Conservation (phyloP, 2,797 vertebrate genomes). For the Mus spretus region DNA sequence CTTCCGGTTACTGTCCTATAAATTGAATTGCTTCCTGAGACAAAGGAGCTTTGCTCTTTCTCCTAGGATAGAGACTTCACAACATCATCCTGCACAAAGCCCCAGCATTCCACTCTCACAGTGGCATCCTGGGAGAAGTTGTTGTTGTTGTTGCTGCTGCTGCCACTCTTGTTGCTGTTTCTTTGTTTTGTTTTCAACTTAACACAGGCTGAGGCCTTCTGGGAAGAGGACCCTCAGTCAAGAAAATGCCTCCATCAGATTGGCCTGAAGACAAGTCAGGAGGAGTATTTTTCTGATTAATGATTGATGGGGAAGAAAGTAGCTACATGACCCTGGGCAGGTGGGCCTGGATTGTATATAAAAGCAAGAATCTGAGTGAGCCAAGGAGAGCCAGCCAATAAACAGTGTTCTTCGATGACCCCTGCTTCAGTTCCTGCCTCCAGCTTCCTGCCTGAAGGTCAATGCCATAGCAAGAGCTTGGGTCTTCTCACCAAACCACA, state of each 20-base stretch:
- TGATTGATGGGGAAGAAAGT: neutral
- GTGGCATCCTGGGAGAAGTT: neutral
- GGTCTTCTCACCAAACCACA: neutral
- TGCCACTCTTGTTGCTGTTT: neutral
- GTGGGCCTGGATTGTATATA: neutral
- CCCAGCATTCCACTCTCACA: neutral
- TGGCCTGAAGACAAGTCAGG: neutral
- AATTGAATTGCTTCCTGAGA: conserved; percentile 61
- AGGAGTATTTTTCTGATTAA: neutral
- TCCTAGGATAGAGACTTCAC: neutral
- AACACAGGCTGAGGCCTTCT: neutral
- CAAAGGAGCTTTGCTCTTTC: neutral
- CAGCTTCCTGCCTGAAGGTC: neutral
- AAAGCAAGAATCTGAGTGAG: neutral
- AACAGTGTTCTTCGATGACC: too few species aligned
- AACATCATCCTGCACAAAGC: neutral
- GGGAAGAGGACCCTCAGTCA: neutral
- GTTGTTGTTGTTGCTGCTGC: neutral
- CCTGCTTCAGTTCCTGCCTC: neutral
- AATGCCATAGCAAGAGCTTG: neutral
- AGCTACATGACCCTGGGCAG: neutral
- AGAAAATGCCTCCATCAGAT: neutral
- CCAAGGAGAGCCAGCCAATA: neutral
- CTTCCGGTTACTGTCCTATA: conserved; percentile 3
- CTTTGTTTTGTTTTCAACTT: neutral